A percentile compares a stretch with the other conserved stretches of the same genome.
These are phyloP conservation scores for Chloroclystis v-ata DNA, from an alignment of 2,888 invertebrate genomes.

Conservation along the genomic window DNA sequence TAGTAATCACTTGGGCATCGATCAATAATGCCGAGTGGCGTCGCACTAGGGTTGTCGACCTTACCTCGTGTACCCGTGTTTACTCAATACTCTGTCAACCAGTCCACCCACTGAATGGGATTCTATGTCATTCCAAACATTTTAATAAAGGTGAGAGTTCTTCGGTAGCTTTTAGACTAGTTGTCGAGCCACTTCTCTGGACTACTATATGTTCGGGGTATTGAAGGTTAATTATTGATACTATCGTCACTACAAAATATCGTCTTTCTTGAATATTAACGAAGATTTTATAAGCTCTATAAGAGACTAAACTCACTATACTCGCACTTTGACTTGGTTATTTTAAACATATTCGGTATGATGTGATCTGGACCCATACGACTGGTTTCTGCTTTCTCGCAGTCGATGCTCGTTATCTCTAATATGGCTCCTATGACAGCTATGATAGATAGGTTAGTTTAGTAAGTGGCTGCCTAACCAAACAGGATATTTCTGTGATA, in stretches of 20 bases:
- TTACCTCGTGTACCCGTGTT: slow-evolving; percentile 53
- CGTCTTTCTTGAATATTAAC: not conserved
- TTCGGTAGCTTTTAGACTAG: slow-evolving; percentile 33
- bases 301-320: slow-evolving; percentile 2
- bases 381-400: slow-evolving; percentile 32
- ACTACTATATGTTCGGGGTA: slow-evolving; percentile 4
- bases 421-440: slow-evolving; percentile 54
- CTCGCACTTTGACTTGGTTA: slow-evolving; percentile 10
- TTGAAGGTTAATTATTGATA: slow-evolving; percentile 1
- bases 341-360: slow-evolving; percentile 16
- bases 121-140: slow-evolving; percentile 55
- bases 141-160: slow-evolving; percentile 44
- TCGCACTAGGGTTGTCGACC: slow-evolving; percentile 59
- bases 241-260: not conserved
- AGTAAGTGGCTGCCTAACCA: slow-evolving; percentile 54
- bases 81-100: slow-evolving; percentile 61
- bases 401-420: slow-evolving; percentile 53
- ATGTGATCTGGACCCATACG: slow-evolving; percentile 10
- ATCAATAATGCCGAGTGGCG: slow-evolving; percentile 50
- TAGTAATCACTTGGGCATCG: slow-evolving; percentile 53
- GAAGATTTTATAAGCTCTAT: not conserved
- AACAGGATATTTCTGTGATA: slow-evolving; percentile 70
- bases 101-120: slow-evolving; percentile 68
- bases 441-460: slow-evolving; percentile 67
- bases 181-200: slow-evolving; percentile 12